phyloP scores from a whole-genome alignment of 2,888 invertebrate species.

The Dryocosmus kuriphilus region DNA sequence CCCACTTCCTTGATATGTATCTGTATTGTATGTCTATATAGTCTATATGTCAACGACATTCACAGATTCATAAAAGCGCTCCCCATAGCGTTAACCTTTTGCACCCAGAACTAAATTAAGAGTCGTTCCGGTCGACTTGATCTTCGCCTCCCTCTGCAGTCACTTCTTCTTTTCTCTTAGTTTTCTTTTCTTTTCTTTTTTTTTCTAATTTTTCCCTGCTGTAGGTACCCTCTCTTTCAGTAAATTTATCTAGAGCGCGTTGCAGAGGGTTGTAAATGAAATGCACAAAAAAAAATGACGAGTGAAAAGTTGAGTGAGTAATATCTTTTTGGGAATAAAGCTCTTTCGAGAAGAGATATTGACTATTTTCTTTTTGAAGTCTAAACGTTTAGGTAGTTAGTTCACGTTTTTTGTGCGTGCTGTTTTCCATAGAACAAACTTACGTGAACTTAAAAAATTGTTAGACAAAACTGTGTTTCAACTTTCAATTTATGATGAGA shows the following conservation, averaged over 20 bases:
- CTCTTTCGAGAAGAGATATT: background rate
- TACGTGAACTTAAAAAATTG: no score
- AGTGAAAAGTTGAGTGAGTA: background rate
- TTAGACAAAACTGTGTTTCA: background rate
- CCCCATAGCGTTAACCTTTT: constrained; percentile 60
- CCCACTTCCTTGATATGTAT: constrained; percentile 42
- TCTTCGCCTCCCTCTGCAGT: constrained; percentile 42
- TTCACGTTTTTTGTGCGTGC: background rate
- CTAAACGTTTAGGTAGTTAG: background rate
- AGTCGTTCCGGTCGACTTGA: constrained; percentile 65
- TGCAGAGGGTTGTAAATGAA: background rate
- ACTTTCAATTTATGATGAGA: background rate
- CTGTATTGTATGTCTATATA: background rate
- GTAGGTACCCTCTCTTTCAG: background rate
- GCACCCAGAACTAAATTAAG: constrained; percentile 67
- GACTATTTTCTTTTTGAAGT: background rate
- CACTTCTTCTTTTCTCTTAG: constrained; percentile 14
- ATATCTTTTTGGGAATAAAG: background rate
- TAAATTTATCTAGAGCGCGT: constrained; percentile 21
- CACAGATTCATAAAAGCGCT: constrained; percentile 51
- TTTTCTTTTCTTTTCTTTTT: background rate
- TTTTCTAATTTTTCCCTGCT: background rate
- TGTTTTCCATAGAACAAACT: background rate
- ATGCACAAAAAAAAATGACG: background rate
- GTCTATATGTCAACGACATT: constrained; percentile 44